Conservation (phyloP, 2,888 invertebrate genomes). For the Helobdella robusta region DNA sequence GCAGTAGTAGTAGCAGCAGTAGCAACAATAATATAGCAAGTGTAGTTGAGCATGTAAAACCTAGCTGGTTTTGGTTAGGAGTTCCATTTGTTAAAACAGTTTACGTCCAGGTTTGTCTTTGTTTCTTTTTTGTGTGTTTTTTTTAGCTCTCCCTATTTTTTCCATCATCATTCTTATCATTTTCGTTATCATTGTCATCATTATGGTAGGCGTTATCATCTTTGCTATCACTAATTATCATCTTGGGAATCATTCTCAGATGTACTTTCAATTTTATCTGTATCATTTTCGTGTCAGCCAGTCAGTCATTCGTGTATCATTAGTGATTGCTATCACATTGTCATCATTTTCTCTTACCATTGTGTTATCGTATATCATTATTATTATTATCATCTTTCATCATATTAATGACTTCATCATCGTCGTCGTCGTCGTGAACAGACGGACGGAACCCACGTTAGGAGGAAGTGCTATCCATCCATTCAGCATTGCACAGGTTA, state of each 20-base stretch:
- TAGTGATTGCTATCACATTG: too few species aligned
- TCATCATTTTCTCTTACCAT: neutral
- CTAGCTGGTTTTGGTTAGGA: constrained; percentile 11
- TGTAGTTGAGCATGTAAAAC: neutral
- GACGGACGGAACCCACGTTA: constrained; percentile 54
- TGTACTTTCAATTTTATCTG: too few species aligned
- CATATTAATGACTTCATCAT: neutral
- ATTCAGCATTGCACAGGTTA: constrained; percentile 74
- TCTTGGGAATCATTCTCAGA: too few species aligned
- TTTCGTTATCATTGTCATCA: too few species aligned
- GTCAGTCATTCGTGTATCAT: too few species aligned
- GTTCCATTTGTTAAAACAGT: neutral
- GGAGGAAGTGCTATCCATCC: constrained; percentile 74
- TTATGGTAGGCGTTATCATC: too few species aligned
- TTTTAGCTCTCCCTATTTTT: too few species aligned
- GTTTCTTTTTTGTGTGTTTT: too few species aligned
- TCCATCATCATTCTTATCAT: too few species aligned
- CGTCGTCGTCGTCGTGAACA: constrained; percentile 9
- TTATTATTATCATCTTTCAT: neutral
- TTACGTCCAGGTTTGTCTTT: neutral
- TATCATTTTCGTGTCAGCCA: too few species aligned
- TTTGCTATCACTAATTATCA: too few species aligned
- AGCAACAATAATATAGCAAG: too few species aligned
- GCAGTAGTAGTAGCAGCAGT: neutral
- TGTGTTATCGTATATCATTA: neutral